These are phyloP conservation scores for Engraulis encrasicolus DNA, from an alignment of 2,113 vertebrate genomes.

Conservation along the genomic window DNA sequence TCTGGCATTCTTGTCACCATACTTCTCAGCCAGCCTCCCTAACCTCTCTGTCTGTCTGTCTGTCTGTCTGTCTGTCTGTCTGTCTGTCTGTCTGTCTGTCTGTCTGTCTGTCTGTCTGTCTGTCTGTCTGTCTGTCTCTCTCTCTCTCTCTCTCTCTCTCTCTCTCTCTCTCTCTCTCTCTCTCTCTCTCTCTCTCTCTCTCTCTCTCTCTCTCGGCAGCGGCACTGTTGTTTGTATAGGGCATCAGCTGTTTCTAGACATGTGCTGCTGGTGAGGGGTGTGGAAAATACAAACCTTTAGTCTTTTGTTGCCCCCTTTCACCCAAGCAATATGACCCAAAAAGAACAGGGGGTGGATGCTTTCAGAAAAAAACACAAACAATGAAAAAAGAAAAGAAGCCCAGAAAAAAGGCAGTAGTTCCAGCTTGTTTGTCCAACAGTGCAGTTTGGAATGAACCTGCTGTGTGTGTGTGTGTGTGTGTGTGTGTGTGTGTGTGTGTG, in stretches of 20 bases:
- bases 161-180: not conserved
- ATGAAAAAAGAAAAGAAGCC: slow-evolving; percentile 18
- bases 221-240: slow-evolving; percentile 10
- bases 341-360: not conserved
- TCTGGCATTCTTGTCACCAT: too few species aligned
- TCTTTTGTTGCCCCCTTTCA: slow-evolving; percentile 20
- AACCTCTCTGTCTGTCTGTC: too few species aligned
- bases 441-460: not conserved
- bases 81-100: not conserved
- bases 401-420: slow-evolving; percentile 13
- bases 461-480: not conserved
- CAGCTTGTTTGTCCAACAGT: not conserved
- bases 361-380: slow-evolving; percentile 28
- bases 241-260: slow-evolving; percentile 20
- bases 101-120: not conserved
- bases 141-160: slow-evolving; percentile 12
- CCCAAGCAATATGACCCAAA: slow-evolving; percentile 29
- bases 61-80: too few species aligned
- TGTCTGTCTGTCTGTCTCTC: not conserved
- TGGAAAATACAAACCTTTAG: not conserved
- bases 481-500: not conserved
- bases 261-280: slow-evolving; percentile 34
- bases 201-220: not conserved
- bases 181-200: not conserved
- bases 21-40: too few species aligned